Evolutionary conservation across 1,140 invertebrate genomes (phyloP).

Genomic region (Heliconius hermathena): DNA sequence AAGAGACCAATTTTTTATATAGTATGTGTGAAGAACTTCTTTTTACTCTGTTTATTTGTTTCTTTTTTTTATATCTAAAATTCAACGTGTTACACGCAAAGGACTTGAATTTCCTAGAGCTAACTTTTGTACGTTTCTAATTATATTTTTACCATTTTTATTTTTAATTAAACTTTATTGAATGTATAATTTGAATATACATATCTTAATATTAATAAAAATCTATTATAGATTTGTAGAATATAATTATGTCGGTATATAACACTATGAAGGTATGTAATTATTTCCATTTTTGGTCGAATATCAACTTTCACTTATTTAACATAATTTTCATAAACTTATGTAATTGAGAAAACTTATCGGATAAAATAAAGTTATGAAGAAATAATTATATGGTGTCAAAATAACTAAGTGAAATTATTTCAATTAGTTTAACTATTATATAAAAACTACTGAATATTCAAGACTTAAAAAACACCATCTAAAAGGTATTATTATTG

Average conservation of each 20-base stretch:
- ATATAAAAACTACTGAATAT: not conserved
- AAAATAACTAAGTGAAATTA: not conserved
- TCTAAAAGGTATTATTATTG: no score
- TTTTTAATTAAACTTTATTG: no score
- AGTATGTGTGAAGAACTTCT: no score
- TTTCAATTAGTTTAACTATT: not conserved
- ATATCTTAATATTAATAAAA: not conserved
- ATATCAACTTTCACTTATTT: slow-evolving; percentile 29
- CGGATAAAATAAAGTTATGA: not conserved
- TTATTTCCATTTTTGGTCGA: slow-evolving; percentile 26
- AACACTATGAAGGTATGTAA: slow-evolving; percentile 9
- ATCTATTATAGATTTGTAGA: not conserved
- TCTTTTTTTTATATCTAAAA: no score
- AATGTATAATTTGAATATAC: not conserved
- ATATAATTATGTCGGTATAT: not conserved
- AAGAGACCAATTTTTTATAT: no score
- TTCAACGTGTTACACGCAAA: no score
- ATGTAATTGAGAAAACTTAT: slow-evolving; percentile 3
- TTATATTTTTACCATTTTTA: not conserved
- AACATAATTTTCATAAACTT: slow-evolving; percentile 23
- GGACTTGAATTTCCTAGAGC: no score
- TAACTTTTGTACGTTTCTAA: no score
- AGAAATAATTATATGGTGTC: not conserved
- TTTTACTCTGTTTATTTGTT: no score
- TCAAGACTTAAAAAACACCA: not conserved